These are phyloP conservation scores for rabbit (Oryctolagus cuniculus) DNA, from an alignment of 2,113 vertebrate genomes.

Conservation along the genomic window mOryCun1.1 NC_091438.1:90227501-90228000, in stretches of 20 bases:
- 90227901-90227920: constrained; percentile 79
- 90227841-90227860: constrained; percentile 58
- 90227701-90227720: constrained; percentile 62
- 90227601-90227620: constrained; percentile 46
- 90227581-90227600: constrained; percentile 68
- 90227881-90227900: constrained; percentile 80
- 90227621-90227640: constrained; percentile 50
- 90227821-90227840: constrained; percentile 66
- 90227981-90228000: constrained; percentile 83
- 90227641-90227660: constrained; percentile 10
- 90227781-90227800: constrained; percentile 52
- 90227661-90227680: neutral
- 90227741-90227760: constrained; percentile 61
- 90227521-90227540: constrained; percentile 79
- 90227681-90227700: constrained; percentile 11
- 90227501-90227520: constrained; percentile 73
- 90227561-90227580: constrained; percentile 77
- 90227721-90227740: neutral
- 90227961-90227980: constrained; percentile 80
- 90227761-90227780: constrained; percentile 15
- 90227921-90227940: constrained; percentile 75
- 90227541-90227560: constrained; percentile 68
- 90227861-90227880: constrained; percentile 69
- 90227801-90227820: constrained; percentile 42
- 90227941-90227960: constrained; percentile 82